Evolutionary conservation across 2,113 vertebrate species (phyloP), one percentile per base, ranked within the genome.

Genomic region (Ornithorhynchus anatinus): DNA sequence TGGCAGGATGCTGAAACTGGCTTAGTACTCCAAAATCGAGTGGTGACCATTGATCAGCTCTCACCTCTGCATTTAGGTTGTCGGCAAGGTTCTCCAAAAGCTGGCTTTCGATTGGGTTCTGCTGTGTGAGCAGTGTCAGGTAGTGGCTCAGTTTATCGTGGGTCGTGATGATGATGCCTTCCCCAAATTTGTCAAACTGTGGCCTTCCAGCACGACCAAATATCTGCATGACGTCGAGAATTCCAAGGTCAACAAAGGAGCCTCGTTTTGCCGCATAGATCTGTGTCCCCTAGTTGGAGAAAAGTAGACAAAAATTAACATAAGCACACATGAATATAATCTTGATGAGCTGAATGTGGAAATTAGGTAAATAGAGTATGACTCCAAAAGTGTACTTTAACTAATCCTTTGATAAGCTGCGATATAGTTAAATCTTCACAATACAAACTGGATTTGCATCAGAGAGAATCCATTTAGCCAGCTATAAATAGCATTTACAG

Each of bases 161-260:
- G 37, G 93, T 94, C 75, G 97, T 99, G 87, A 99, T 98, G 88
- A 99, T 99, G 89, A 96, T 84, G 75, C 97, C 97, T 92, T 98
- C 96, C 37, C 97, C 98, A 50, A 94, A 97, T 88, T 94, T 97
- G 84, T 99, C 97, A 73, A 99, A 99, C 86, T 99, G 98, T 23
- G 98, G 98, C 52, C 97, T 93, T 72, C 98, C 98, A 5, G 98
- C 98, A 32, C 98, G 94, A 22, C 98, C 98, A 72, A 99, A 99
- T 86, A 99, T 99, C 93, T 99, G 98, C 97, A 99, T 99, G 86
- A 99, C 98, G 74, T 99, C 98, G 92, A 99, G 92, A 92, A 99
- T 99, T 85, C 98, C 97, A 89, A 99, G 95, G 84, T 99, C 97
- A 92, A 99, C 97, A 92, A 97, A 92, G 14, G 97, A 69, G 3